Conservation (phyloP, 35 echinoderm and acorn worm species). For the Heliocidaris erythrogramma region DNA sequence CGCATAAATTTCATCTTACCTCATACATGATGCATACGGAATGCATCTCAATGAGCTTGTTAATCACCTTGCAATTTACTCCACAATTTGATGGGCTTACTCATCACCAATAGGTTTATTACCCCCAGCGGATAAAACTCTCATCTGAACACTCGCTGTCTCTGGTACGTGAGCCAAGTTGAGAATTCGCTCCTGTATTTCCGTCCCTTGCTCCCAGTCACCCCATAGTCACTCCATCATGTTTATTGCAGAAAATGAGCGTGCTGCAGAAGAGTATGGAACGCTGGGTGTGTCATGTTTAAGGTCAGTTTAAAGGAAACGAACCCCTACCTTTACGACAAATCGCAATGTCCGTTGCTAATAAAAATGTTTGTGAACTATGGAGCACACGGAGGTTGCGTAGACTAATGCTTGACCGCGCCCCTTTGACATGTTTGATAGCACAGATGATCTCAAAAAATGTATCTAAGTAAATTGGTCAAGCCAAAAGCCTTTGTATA, state of each 20-base stretch:
- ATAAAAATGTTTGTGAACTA: background rate
- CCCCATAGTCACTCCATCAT: too few relatives aligned
- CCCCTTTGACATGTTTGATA: background rate
- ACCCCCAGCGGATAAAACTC: background rate
- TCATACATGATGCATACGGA: background rate
- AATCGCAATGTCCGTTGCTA: background rate
- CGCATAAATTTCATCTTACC: background rate
- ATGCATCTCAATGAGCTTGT: background rate
- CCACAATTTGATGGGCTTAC: background rate
- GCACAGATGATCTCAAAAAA: too few relatives aligned
- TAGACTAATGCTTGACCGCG: background rate
- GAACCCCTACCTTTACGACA: background rate
- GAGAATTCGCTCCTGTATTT: background rate
- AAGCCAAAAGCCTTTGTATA: too few relatives aligned
- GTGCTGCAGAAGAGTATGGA: background rate
- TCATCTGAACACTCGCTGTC: background rate
- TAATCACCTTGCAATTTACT: background rate
- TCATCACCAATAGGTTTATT: background rate
- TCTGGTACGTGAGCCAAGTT: background rate
- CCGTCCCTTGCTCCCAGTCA: background rate
- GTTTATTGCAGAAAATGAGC: background rate
- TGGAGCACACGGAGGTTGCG: background rate
- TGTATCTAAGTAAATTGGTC: too few relatives aligned
- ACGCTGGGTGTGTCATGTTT: background rate
- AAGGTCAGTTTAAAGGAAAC: conserved; percentile 10